phyloP scores from a whole-genome alignment of 2,797 vertebrate genomes.

The Nyctibius grandis region DNA sequence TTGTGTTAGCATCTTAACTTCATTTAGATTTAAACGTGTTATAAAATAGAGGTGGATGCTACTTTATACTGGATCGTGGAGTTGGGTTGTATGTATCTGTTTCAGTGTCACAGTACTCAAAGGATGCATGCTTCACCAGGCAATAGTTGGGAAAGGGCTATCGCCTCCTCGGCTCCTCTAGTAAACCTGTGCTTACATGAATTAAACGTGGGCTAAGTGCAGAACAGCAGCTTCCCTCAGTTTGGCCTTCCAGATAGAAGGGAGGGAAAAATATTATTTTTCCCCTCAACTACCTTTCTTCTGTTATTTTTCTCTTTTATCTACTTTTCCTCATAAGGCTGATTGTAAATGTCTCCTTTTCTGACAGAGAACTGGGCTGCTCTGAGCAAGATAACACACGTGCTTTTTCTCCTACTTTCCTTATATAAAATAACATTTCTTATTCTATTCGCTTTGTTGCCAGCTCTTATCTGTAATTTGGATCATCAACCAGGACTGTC shows the following conservation, averaged over 20 bases:
- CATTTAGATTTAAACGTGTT: background rate
- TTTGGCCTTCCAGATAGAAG: background rate
- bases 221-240: background rate
- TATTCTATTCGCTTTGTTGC: background rate
- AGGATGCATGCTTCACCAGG: accelerated
- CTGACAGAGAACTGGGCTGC: background rate
- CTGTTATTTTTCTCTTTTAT: conserved; percentile 6
- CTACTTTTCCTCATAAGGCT: background rate
- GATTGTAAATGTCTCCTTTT: background rate
- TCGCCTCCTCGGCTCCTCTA: background rate
- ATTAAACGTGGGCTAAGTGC: background rate
- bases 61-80: accelerated
- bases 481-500: background rate
- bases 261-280: background rate
- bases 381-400: background rate
- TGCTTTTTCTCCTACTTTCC: background rate
- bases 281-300: background rate
- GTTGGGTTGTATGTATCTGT: accelerated
- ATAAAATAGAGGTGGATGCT: background rate
- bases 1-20: background rate
- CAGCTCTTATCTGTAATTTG: conserved; percentile 18
- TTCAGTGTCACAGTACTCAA: accelerated
- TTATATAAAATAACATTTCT: background rate
- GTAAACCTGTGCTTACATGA: background rate
- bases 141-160: background rate